Evolutionary conservation across 2,888 invertebrate species (phyloP).

Genomic region (Torymus aiolomorphi): DNA sequence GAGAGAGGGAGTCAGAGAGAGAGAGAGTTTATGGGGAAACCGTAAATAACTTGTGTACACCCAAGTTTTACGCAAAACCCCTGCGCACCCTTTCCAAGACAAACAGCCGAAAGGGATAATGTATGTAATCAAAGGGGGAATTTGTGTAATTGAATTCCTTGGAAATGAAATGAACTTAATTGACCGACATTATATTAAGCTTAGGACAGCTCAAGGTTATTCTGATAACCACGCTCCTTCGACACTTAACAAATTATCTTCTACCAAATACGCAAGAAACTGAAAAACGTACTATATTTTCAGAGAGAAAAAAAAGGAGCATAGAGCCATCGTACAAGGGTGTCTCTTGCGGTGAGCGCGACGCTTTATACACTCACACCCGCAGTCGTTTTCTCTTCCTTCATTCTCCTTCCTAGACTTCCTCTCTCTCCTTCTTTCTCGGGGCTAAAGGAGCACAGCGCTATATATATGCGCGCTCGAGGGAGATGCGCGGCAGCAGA

Average conservation of each 20-base stretch:
- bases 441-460: constrained; percentile 13
- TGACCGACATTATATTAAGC: constrained; percentile 27
- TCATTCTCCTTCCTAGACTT: constrained; percentile 4
- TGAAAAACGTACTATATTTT: no score
- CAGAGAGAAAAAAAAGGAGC: no score
- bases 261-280: no score
- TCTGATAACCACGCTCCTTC: no score
- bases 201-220: background rate
- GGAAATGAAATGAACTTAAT: constrained; percentile 43
- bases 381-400: constrained; percentile 51
- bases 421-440: constrained; percentile 16
- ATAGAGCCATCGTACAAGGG: constrained; percentile 33
- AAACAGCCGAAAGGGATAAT: constrained; percentile 46
- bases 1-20: constrained; percentile 21
- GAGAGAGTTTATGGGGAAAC: constrained; percentile 67
- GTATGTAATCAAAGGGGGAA: constrained; percentile 34
- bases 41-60: constrained; percentile 69
- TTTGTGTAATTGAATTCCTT: constrained; percentile 51
- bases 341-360: constrained; percentile 60
- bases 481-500: constrained; percentile 59
- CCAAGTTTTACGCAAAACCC: constrained; percentile 54
- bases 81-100: constrained; percentile 37
- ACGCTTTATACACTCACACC: constrained; percentile 67
- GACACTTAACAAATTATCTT: no score
- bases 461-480: background rate